Base-by-base conservation (phyloP, 1,140 invertebrate species). In the Drosophila trapezifrons region DNA sequence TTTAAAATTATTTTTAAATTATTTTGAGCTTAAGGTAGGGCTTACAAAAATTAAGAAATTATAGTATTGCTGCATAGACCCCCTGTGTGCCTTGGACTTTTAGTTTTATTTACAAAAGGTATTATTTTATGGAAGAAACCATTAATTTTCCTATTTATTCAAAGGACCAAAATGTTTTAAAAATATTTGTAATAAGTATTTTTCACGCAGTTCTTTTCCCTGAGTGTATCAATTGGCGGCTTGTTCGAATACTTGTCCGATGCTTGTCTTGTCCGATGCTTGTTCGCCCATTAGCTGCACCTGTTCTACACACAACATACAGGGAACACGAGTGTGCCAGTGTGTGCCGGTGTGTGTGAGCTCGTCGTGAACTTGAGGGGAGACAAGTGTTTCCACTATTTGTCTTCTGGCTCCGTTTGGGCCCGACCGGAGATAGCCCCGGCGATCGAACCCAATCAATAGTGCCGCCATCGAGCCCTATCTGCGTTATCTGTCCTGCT, bases 361-460 rank as follows among this genome's bases (percentile, higher is more conserved):
- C 66, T 72, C 58, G 66, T 73, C 64, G 71, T 83, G 84, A 86
- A 86, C 83, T 86, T 87, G 79, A 83, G 43, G 35, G 20, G 47
- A 27, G 49, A 89, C 83, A 86, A 83, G 71, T 86, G 83, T 86
- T 70, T 82, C 57, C 25, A 20, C n/a, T 57, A 35, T 71, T 71
- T 71, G 67, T 49, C 43, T 71, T 71, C 17, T 40, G 67, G 67
- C 67, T 71, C 67, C 65, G 46, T 22, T 15, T 20, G 45, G 58
- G 35, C 56, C 62, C 62, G 62, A 60, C 56, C 60, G 32, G 40
- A 58, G 67, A 71, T 57, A 58, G 54, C 29, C 15, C 37, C 22
- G 46, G 15, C 46, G 38, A 56, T 46, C 47, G 65, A 35, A 47
- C 27, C 42, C 35, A 71, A 71, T 71, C 67, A 71, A 71, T 71